Evolutionary conservation across 2,113 vertebrate species (phyloP), one percentile per base, ranked within the genome.

Genomic region (Nerophis lumbriciformis): DNA sequence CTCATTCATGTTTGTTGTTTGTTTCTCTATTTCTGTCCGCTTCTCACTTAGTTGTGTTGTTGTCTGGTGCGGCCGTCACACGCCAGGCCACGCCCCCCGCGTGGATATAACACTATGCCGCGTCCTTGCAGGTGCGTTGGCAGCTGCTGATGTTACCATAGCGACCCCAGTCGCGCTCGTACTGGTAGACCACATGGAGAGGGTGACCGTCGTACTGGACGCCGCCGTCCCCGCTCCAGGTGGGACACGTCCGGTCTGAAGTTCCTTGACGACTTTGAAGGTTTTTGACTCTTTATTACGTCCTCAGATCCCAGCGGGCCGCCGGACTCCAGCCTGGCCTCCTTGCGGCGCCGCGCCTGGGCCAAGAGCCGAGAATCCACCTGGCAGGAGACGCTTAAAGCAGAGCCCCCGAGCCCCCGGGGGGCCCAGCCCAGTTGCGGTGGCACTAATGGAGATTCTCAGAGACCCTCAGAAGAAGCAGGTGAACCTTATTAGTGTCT

Each of bases 281-380:
- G 28, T 28, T 6, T 36, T 28, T 14, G 51, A 21, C 15, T 54
- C 53, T 15, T 13, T 36, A n/a, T 8, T 49, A 66, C 48, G 60
- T 72, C 36, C 39, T 19, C 51, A 82, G 82, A 72, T 68, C 59
- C 63, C 56, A 42, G 44, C 14, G 36, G 1, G 48, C 65, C 13
- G 39, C 44, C 70, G 0, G 49, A 61, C 42, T 59, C 45, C 68
- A 72, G 16, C 48, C 5, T 65, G 50, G 85, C 81, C 19, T 48
- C 10, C 44, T 5, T 76, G 52, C 69, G 82, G 15, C 80, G 87
- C 5, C 92, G 82, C 87, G 94, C 93, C 85, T 98, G 94, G 94
- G 95, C 94, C 48, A 89, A 91, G 69, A 95, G 92, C 90, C 91
- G 89, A 67, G 93, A 94, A 71, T 96, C 94, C 5, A 1, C 63